Conservation (phyloP, 2,113 vertebrate genomes). For the Genyomyrus donnyi region DNA sequence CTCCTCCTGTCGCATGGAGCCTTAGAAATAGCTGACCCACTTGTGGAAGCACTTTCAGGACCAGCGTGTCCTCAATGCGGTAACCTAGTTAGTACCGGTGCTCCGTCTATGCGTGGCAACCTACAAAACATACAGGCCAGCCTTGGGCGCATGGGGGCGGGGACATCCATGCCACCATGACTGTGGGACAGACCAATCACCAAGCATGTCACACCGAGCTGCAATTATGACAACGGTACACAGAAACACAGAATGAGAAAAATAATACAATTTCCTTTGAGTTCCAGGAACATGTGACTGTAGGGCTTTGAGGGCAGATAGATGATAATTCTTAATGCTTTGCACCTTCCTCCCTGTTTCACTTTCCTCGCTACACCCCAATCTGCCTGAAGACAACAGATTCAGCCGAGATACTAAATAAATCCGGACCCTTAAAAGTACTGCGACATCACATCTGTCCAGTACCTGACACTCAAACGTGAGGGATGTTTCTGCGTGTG, state of each 20-base stretch:
- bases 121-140: background rate
- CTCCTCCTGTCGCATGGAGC: slow-evolving; percentile 54
- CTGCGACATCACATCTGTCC: background rate
- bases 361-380: background rate
- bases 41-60: slow-evolving; percentile 64
- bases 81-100: slow-evolving; percentile 53
- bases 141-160: background rate
- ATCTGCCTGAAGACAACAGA: background rate
- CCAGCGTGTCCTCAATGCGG: slow-evolving; percentile 55
- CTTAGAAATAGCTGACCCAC: slow-evolving; percentile 72
- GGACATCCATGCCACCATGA: slow-evolving; percentile 9
- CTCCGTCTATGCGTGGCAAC: slow-evolving; percentile 31
- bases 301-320: background rate
- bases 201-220: slow-evolving; percentile 27
- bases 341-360: background rate
- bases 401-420: background rate
- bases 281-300: slow-evolving; percentile 21
- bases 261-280: slow-evolving; percentile 18
- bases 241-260: slow-evolving; percentile 21
- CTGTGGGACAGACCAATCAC: slow-evolving; percentile 32
- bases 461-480: background rate
- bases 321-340: slow-evolving; percentile 15
- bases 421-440: background rate
- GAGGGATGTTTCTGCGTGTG: background rate
- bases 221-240: slow-evolving; percentile 10